Conservation (phyloP, 2,888 invertebrate genomes). For the Orthosia incerta region DNA sequence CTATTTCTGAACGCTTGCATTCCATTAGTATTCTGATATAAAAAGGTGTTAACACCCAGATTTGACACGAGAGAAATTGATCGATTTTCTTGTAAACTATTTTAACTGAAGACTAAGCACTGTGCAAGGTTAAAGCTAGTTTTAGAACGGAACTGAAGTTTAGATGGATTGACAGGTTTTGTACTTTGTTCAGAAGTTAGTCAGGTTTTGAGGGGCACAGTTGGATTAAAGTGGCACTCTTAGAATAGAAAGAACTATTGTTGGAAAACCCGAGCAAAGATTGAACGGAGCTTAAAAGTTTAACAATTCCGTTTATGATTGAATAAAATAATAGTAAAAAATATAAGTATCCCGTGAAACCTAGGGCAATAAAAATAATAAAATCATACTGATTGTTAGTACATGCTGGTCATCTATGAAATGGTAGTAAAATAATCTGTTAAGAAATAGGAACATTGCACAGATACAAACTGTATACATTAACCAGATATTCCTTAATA, state of each 20-base stretch:
- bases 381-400: background rate
- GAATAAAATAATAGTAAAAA: background rate
- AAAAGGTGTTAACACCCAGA: conserved; percentile 32
- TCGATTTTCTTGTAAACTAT: conserved; percentile 41
- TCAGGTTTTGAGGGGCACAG: background rate
- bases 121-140: conserved; percentile 14
- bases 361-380: background rate
- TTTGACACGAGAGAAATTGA: conserved; percentile 28
- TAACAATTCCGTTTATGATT: background rate
- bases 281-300: background rate
- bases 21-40: conserved; percentile 54
- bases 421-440: background rate
- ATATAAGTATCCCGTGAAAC: background rate
- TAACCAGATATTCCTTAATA: conserved; percentile 5
- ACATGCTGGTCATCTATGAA: background rate
- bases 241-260: background rate
- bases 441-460: background rate
- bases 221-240: conserved; percentile 1
- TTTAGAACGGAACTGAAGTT: conserved; percentile 30
- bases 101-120: conserved; percentile 25
- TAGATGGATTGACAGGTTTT: conserved; percentile 22
- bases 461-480: background rate
- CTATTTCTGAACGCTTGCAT: conserved; percentile 63
- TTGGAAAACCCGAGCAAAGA: background rate
- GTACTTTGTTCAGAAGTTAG: conserved; percentile 14